These are phyloP conservation scores for Hypolimnas misippus DNA, from an alignment of 2,888 invertebrate genomes.

Conservation along the genomic window DNA sequence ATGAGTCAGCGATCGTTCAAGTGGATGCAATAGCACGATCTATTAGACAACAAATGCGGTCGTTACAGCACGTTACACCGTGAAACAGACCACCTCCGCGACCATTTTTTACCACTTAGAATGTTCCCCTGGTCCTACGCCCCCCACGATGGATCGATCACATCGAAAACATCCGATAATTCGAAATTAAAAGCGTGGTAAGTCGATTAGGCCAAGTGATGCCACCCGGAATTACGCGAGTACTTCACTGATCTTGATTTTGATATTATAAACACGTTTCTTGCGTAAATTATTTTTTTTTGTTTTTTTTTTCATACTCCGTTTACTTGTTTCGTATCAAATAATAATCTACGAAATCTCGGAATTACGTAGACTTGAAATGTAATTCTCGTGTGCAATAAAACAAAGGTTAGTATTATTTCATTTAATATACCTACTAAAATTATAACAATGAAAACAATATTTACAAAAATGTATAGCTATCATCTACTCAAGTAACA, in stretches of 20 bases:
- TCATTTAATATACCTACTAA: conserved; percentile 34
- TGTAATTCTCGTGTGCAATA: conserved; percentile 23
- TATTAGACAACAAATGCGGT: conserved; percentile 73
- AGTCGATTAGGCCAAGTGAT: conserved; percentile 41
- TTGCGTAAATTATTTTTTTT: too few species aligned
- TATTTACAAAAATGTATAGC: conserved; percentile 68
- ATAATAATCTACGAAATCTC: background rate
- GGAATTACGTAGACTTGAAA: background rate
- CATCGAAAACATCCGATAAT: conserved; percentile 37
- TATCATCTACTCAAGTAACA: conserved; percentile 60
- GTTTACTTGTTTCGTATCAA: background rate
- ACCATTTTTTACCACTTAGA: conserved; percentile 66
- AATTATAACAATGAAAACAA: conserved; percentile 68
- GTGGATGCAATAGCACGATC: conserved; percentile 72
- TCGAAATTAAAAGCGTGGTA: conserved; percentile 42
- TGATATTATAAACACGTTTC: background rate
- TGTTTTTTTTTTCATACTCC: background rate
- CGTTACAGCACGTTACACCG: conserved; percentile 72
- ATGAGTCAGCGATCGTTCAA: conserved; percentile 69
- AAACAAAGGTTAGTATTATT: conserved; percentile 34
- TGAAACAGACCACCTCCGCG: conserved; percentile 77
- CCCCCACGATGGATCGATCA: conserved; percentile 66
- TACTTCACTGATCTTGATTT: background rate
- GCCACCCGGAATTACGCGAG: conserved; percentile 39
- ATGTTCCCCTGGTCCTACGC: conserved; percentile 57